These are phyloP conservation scores for Epiblema foenella DNA, from an alignment of 2,888 invertebrate species.

Conservation along the genomic window DNA sequence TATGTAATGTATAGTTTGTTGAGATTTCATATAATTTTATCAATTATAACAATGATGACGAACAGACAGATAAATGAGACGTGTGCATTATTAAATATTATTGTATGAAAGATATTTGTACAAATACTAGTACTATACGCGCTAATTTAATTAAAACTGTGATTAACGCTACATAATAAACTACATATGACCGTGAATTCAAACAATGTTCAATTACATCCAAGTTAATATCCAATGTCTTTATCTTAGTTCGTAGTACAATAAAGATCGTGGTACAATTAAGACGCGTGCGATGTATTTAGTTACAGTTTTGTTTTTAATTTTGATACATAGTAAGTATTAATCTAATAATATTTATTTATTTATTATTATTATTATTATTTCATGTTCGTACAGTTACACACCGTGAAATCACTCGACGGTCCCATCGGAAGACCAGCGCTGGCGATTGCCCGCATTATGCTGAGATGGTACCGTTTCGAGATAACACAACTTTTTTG, in stretches of 20 bases:
- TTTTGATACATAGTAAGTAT: neutral
- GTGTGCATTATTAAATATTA: too few species aligned
- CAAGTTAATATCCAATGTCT: conserved; percentile 6
- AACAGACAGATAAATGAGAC: too few species aligned
- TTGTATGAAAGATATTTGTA: neutral
- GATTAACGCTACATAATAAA: neutral
- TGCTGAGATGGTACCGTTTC: too few species aligned
- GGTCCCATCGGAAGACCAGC: too few species aligned
- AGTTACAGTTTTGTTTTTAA: neutral
- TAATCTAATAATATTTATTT: neutral
- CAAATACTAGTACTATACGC: neutral
- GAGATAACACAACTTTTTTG: too few species aligned
- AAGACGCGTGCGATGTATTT: conserved; percentile 5
- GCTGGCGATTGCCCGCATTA: too few species aligned
- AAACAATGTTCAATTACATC: conserved; percentile 14
- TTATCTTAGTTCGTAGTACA: conserved; percentile 3
- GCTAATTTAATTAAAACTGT: neutral
- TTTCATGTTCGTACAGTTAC: too few species aligned
- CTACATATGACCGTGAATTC: neutral
- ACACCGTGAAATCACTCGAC: too few species aligned
- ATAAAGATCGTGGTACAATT: neutral
- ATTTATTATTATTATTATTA: too few species aligned
- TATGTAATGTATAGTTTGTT: too few species aligned
- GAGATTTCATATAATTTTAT: too few species aligned
- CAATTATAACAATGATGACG: too few species aligned